A percentile compares a stretch with the other conserved stretches of the same genome.
These are phyloP conservation scores for Parnassius orleans DNA, from an alignment of 2,888 invertebrate genomes.

Conservation along the genomic window DNA sequence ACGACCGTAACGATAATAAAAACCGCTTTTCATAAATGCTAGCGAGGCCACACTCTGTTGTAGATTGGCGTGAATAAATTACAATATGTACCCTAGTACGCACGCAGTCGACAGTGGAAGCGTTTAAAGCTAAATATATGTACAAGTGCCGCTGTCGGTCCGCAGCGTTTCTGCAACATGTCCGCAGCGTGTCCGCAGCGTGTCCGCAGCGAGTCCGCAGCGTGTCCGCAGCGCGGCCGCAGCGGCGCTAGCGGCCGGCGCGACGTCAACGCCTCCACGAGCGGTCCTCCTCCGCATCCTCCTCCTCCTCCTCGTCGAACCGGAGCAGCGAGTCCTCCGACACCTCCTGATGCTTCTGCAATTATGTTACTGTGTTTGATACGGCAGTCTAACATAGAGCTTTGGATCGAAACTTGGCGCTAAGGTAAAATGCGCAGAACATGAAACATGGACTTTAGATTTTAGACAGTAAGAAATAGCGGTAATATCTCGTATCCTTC, in stretches of 20 bases:
- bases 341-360: conserved; percentile 66
- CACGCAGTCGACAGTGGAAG: background rate
- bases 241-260: conserved; percentile 26
- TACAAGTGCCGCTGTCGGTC: background rate
- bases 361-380: background rate
- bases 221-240: conserved; percentile 19
- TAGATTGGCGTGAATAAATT: background rate
- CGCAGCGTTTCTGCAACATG: background rate
- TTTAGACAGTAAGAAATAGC: too few relatives aligned
- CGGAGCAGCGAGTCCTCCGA: conserved; percentile 84
- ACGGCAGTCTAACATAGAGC: too few relatives aligned
- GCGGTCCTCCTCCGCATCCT: conserved; percentile 90
- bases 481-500: too few relatives aligned
- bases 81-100: background rate
- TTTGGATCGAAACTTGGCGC: too few relatives aligned
- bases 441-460: too few relatives aligned
- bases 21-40: background rate
- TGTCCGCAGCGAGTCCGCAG: conserved; percentile 15
- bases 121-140: conserved; percentile 1
- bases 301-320: conserved; percentile 95
- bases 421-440: too few relatives aligned
- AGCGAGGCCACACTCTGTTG: background rate
- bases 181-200: conserved; percentile 1
- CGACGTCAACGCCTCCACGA: conserved; percentile 93
- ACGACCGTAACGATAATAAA: too few relatives aligned